phyloP scores from a whole-genome alignment of 2,888 invertebrate genomes.

The Nasonovia ribisnigri region DNA sequence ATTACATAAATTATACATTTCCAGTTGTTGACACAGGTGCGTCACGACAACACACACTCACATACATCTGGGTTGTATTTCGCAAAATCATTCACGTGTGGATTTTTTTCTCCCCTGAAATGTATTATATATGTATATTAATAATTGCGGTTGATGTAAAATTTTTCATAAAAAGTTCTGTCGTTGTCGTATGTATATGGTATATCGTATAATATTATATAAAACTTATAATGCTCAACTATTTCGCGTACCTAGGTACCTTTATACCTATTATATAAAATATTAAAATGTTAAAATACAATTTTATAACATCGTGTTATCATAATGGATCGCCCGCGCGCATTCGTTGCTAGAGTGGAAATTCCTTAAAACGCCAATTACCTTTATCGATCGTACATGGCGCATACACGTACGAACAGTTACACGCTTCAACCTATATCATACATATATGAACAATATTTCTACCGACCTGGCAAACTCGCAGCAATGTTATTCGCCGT shows the following conservation, averaged over 20 bases:
- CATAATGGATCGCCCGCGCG: not conserved
- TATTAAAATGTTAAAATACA: not conserved
- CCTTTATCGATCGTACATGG: conserved; percentile 20
- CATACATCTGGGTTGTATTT: not conserved
- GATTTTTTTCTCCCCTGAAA: not conserved
- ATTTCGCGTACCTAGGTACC: not conserved
- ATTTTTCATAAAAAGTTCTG: not conserved
- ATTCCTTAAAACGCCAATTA: conserved; percentile 8
- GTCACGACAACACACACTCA: not conserved
- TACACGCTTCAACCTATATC: not conserved
- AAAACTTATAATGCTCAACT: not conserved
- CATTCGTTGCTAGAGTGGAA: not conserved
- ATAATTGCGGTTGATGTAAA: not conserved
- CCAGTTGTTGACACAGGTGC: conserved; percentile 8
- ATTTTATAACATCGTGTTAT: not conserved
- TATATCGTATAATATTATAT: not conserved
- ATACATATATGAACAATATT: not conserved
- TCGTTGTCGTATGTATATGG: not conserved
- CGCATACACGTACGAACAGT: not conserved
- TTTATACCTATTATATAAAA: not conserved
- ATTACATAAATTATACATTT: not conserved
- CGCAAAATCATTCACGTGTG: conserved; percentile 1
- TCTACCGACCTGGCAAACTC: not conserved
- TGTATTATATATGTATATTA: not conserved
- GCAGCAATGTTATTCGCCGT: not conserved